A percentile compares a stretch with the other conserved stretches of the same genome.
phyloP scores from a whole-genome alignment of 2,797 vertebrate genomes.

The Gambusia yucatana region DNA sequence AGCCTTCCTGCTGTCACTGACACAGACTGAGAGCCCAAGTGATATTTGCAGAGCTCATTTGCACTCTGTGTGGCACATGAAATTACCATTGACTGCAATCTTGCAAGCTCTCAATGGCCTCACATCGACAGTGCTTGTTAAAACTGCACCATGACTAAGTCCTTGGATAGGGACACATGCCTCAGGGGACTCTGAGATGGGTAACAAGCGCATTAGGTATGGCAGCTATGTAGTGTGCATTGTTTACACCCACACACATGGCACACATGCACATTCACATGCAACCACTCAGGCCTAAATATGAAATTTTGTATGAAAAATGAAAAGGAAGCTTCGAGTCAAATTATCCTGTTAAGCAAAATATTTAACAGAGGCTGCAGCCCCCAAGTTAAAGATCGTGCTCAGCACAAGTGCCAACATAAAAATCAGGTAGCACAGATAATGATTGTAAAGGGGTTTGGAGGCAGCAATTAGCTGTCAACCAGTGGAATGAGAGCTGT shows the following conservation, averaged over 20 bases:
- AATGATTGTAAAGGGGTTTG: slow-evolving; percentile 70
- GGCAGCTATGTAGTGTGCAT: slow-evolving; percentile 70
- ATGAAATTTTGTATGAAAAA: slow-evolving; percentile 29
- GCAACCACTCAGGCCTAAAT: slow-evolving; percentile 33
- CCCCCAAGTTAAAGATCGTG: slow-evolving; percentile 47
- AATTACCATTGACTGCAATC: slow-evolving; percentile 79
- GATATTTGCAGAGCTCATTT: slow-evolving; percentile 80
- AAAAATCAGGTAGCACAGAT: slow-evolving; percentile 62
- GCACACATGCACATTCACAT: slow-evolving; percentile 46
- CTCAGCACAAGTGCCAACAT: slow-evolving; percentile 43
- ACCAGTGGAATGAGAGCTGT: slow-evolving; percentile 32
- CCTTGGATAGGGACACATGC: slow-evolving; percentile 65
- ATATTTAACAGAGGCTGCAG: slow-evolving; percentile 43
- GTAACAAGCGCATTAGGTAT: slow-evolving; percentile 80
- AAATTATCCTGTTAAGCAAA: slow-evolving; percentile 67
- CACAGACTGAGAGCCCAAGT: slow-evolving; percentile 68
- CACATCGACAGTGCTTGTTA: slow-evolving; percentile 79
- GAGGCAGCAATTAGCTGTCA: slow-evolving; percentile 69
- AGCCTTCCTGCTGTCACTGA: slow-evolving; percentile 64
- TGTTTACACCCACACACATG: slow-evolving; percentile 68
- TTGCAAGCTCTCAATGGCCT: slow-evolving; percentile 73
- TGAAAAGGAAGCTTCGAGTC: slow-evolving; percentile 24
- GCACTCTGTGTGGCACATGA: slow-evolving; percentile 75
- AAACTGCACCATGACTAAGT: slow-evolving; percentile 75
- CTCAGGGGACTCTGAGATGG: slow-evolving; percentile 68